phyloP scores from a whole-genome alignment of 2,113 vertebrate genomes.

The Pogona vitticeps region DNA sequence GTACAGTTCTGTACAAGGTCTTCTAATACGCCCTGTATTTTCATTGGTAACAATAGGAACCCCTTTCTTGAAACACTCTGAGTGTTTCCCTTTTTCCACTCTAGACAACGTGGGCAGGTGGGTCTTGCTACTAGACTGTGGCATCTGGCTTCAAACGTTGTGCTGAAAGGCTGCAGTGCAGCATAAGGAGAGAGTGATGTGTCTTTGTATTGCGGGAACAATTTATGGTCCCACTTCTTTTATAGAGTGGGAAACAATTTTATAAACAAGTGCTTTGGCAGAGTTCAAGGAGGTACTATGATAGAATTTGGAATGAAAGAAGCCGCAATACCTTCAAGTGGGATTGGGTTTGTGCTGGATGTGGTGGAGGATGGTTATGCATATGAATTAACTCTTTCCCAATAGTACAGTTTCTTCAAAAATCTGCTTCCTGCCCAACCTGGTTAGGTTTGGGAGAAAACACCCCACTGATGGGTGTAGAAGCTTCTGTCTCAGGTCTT shows the following conservation, averaged over 20 bases:
- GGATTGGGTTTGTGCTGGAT: no score
- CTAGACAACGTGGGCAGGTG: background rate
- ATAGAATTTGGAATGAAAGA: no score
- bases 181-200: background rate
- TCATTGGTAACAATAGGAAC: background rate
- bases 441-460: no score
- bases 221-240: background rate
- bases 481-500: no score
- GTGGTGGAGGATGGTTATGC: no score
- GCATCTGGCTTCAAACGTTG: background rate
- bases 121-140: no score
- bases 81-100: background rate
- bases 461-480: no score
- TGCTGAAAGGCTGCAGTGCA: background rate
- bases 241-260: background rate
- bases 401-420: no score
- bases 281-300: no score
- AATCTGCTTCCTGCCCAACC: no score
- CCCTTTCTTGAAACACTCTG: background rate
- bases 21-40: background rate
- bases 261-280: background rate
- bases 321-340: no score
- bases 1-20: background rate
- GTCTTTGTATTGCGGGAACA: background rate
- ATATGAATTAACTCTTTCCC: no score